Evolutionary conservation across 2,888 invertebrate genomes (phyloP).

Genomic region (Drosophila limbata): DNA sequence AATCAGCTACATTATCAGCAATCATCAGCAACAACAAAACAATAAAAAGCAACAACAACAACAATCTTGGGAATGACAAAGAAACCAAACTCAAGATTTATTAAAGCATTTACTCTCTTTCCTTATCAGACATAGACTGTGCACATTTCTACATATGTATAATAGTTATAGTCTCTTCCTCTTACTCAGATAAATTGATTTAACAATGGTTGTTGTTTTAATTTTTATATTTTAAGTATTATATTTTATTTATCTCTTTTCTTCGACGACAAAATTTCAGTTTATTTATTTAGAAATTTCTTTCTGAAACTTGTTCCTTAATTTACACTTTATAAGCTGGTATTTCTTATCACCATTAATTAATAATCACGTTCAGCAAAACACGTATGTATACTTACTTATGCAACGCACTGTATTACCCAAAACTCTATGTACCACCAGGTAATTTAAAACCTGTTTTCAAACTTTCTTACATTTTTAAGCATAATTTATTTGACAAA

Average conservation of each 20-base stretch:
- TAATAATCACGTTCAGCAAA: slow-evolving; percentile 3
- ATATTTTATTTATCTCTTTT: background rate
- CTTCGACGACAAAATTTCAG: background rate
- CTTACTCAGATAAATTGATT: background rate
- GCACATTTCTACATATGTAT: background rate
- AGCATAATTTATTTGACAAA: slow-evolving; percentile 8
- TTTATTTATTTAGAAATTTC: background rate
- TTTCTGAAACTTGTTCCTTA: background rate
- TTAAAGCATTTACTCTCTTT: slow-evolving; percentile 18
- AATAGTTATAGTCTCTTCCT: slow-evolving; percentile 1
- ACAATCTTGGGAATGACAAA: slow-evolving; percentile 38
- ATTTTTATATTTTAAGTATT: too few relatives aligned
- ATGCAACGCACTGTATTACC: slow-evolving; percentile 2
- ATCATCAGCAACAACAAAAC: slow-evolving; percentile 20
- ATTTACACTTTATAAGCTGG: background rate
- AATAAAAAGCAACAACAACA: slow-evolving; percentile 9
- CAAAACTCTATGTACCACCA: slow-evolving; percentile 2
- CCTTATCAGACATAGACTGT: slow-evolving; percentile 12
- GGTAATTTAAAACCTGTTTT: slow-evolving; percentile 4
- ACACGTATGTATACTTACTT: slow-evolving; percentile 6
- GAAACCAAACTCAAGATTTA: slow-evolving; percentile 48
- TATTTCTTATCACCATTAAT: background rate
- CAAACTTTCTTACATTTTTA: background rate
- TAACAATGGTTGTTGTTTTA: too few relatives aligned
- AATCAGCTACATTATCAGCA: slow-evolving; percentile 54